Base-by-base conservation (phyloP, 2,888 invertebrate genomes). In the Atethmia centrago region DNA sequence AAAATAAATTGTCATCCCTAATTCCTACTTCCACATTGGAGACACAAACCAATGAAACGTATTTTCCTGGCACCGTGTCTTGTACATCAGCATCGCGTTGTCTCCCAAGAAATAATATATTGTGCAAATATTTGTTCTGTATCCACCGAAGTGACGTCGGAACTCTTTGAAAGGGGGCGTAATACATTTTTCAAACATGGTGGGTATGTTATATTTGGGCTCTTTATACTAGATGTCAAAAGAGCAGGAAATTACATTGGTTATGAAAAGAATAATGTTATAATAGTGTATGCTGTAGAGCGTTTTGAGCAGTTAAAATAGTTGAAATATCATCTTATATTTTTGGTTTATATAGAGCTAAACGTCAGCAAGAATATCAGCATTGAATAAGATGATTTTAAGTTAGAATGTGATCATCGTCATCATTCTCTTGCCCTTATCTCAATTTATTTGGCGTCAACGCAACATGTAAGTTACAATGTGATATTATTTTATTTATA, bases 111-210 rank as follows among this genome's bases (percentile, higher is more conserved):
- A 75, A 84, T 82, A 75, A 84, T 82, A 74, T 72, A 76, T 74
- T 74, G 79, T 66, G 71, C 58, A 84, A 85, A 85, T 78, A 82
- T 85, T 85, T 84, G 68, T 68, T 75, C 58, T 68, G 71, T 56
- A 74, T 66, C 49, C 53, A 74, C 66, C 59, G 63, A 45, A 70
- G 59, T 72, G 64, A 75, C 61, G 67, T 72, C 25, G 19, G 36
- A 51, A 66, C 63, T 71, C 51, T 79, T 82, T 71, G 68, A 71
- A 53, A 74, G 10, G 49, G 25, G 28, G 12, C 63, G 55, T 59
- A 66, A 77, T 81, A 71, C 21, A 31, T 71, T 72, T 81, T 71
- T 69, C 49, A 75, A 70, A 66, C n/a, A 68, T 66, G 40, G 40
- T 47, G n/a, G 12, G 14, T 55, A 25, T 56, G 25, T 64, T 70